These are phyloP conservation scores for Neoaliturus tenellus DNA, from an alignment of 2,888 invertebrate species.

Conservation along the genomic window DNA sequence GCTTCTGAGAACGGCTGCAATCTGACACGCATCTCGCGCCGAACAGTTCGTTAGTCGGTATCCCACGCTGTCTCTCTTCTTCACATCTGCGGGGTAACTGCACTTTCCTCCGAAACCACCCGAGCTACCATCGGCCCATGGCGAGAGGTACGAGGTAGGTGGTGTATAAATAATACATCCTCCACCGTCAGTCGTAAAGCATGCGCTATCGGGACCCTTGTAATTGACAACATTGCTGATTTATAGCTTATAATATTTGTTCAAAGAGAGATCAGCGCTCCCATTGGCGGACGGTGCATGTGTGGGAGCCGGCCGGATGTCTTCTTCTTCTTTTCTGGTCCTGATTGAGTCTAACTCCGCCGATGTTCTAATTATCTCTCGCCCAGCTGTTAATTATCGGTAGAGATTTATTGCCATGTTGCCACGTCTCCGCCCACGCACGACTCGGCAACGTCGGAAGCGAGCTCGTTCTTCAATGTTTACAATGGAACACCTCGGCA, in stretches of 20 bases:
- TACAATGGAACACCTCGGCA: too few species aligned
- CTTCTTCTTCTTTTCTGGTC: slow-evolving; percentile 35
- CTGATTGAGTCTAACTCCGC: slow-evolving; percentile 45
- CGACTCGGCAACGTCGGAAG: slow-evolving; percentile 10
- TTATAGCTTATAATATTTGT: slow-evolving; percentile 53
- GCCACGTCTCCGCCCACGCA: slow-evolving; percentile 28
- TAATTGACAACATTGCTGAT: slow-evolving; percentile 51
- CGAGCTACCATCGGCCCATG: not conserved
- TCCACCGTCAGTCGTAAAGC: not conserved
- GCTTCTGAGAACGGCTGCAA: slow-evolving; percentile 6
- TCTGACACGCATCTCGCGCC: not conserved
- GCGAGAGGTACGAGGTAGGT: slow-evolving; percentile 44
- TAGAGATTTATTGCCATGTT: slow-evolving; percentile 20
- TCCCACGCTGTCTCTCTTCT: slow-evolving; percentile 1
- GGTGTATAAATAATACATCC: slow-evolving; percentile 35
- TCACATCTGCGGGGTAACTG: not conserved
- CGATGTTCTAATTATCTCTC: slow-evolving; percentile 45
- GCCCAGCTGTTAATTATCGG: slow-evolving; percentile 39
- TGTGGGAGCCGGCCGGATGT: not conserved
- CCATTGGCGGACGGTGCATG: not conserved
- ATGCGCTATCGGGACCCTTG: not conserved
- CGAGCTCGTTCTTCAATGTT: too few species aligned
- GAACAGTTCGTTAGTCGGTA: slow-evolving; percentile 8
- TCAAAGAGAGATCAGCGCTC: slow-evolving; percentile 29
- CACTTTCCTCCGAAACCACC: not conserved